Evolutionary conservation across 2,888 invertebrate species (phyloP).

Genomic region (Actias luna): DNA sequence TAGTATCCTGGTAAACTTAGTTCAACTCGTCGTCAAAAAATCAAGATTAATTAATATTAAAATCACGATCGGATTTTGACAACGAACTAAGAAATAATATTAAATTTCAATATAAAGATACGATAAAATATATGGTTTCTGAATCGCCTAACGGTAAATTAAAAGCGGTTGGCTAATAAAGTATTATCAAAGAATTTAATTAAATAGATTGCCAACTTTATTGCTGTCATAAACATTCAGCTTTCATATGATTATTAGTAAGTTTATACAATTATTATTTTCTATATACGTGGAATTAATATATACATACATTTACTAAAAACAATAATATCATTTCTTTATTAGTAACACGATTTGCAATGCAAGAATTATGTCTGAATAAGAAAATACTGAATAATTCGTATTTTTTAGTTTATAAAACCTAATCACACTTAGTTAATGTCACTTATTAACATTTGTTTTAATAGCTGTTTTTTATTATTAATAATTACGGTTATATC

Average conservation of each 20-base stretch:
- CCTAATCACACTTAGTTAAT: not conserved
- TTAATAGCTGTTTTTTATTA: too few relatives aligned
- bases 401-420: not conserved
- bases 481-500: too few relatives aligned
- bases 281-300: not conserved
- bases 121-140: not conserved
- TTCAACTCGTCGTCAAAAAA: not conserved
- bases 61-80: not conserved
- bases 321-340: not conserved
- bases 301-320: not conserved
- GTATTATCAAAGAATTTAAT: not conserved
- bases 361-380: not conserved
- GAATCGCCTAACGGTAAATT: not conserved
- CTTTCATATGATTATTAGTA: not conserved
- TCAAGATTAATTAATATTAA: not conserved
- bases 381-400: not conserved
- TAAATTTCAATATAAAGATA: not conserved
- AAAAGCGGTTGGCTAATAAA: not conserved
- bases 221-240: not conserved
- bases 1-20: too few relatives aligned
- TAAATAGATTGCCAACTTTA: conserved; percentile 3
- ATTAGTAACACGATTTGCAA: not conserved
- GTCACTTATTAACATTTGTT: too few relatives aligned
- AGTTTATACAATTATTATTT: not conserved
- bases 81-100: not conserved